Conservation (phyloP, 2,888 invertebrate genomes). For the Brenthis hecate region DNA sequence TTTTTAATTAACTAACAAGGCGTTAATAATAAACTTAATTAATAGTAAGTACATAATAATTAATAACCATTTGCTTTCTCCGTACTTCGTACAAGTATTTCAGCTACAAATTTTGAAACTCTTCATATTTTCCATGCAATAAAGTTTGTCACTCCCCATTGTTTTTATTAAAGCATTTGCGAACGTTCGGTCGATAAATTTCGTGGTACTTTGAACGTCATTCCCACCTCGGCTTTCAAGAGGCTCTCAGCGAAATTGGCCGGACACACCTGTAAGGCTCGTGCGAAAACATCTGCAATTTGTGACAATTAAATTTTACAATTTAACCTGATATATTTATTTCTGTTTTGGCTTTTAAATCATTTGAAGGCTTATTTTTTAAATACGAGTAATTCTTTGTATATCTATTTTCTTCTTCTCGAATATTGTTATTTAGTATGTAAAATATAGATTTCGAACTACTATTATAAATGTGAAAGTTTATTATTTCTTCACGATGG, state of each 20-base stretch:
- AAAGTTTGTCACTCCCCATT: constrained; percentile 64
- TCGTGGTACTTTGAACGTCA: constrained; percentile 69
- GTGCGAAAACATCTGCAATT: constrained; percentile 41
- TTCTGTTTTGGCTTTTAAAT: not conserved
- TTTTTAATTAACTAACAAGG: too few species aligned
- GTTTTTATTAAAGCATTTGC: constrained; percentile 64
- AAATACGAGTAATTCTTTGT: not conserved
- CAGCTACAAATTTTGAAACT: too few species aligned
- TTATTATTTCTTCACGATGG: too few species aligned
- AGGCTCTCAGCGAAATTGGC: constrained; percentile 62
- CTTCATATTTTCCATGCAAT: constrained; percentile 36
- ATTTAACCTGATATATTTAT: constrained; percentile 24
- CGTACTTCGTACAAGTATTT: too few species aligned
- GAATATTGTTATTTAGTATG: too few species aligned
- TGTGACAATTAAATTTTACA: constrained; percentile 37
- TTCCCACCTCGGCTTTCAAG: constrained; percentile 60
- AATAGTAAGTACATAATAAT: too few species aligned
- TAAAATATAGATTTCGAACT: not conserved
- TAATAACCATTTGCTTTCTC: too few species aligned
- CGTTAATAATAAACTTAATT: too few species aligned
- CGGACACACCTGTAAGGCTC: constrained; percentile 55
- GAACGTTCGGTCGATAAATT: constrained; percentile 74
- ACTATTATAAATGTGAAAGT: too few species aligned
- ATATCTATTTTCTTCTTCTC: not conserved
- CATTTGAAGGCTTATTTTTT: not conserved